A percentile compares a stretch with the other conserved stretches of the same genome.
Evolutionary conservation across 2,888 invertebrate species (phyloP).

Genomic region (Fragum whitleyi): DNA sequence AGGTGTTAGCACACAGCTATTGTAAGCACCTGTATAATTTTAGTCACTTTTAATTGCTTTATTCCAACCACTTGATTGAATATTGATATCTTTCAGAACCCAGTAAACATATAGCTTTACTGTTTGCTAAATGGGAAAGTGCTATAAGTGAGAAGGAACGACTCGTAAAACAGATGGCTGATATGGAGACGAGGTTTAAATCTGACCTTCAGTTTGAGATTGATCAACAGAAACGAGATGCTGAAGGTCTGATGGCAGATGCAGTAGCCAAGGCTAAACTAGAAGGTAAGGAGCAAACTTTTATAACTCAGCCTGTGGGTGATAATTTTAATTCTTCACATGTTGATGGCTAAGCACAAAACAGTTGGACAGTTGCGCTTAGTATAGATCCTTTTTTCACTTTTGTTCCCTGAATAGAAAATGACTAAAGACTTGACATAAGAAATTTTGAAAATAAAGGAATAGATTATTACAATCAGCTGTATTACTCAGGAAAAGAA

Average conservation of each 20-base stretch:
- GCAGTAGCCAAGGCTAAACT: constrained; percentile 79
- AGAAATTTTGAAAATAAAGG: too few species aligned
- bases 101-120: constrained; percentile 77
- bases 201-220: constrained; percentile 74
- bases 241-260: constrained; percentile 72
- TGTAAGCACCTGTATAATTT: too few species aligned
- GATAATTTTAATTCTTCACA: neutral
- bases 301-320: neutral
- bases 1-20: too few species aligned
- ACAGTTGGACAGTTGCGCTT: too few species aligned
- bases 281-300: constrained; percentile 72
- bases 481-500: too few species aligned
- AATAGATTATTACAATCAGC: too few species aligned
- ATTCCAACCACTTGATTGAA: too few species aligned
- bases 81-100: constrained; percentile 81
- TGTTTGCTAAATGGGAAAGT: constrained; percentile 79
- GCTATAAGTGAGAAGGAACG: constrained; percentile 77
- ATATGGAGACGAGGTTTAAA: constrained; percentile 73
- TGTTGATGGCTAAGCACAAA: too few species aligned
- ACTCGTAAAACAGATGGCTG: constrained; percentile 73
- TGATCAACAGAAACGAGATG: constrained; percentile 69
- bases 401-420: too few species aligned
- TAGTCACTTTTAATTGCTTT: too few species aligned
- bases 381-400: too few species aligned
- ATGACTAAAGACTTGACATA: too few species aligned